Evolutionary conservation across 1,140 invertebrate genomes (phyloP).

Genomic region (Cydia splendana): DNA sequence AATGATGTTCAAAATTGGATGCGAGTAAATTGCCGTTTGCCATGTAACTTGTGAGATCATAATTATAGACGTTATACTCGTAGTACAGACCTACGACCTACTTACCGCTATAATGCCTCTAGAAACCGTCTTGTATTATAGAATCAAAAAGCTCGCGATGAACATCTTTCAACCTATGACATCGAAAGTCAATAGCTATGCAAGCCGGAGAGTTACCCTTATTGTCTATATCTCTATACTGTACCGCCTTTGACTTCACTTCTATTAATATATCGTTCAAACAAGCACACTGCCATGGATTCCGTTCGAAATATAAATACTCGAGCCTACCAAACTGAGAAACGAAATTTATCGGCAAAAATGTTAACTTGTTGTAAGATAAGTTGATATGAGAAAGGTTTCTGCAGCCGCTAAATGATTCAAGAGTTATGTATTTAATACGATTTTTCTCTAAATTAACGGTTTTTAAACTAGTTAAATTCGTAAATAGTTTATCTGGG

Average conservation of each 20-base stretch:
- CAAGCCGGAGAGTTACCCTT: not conserved
- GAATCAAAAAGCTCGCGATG: constrained; percentile 33
- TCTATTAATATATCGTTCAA: not conserved
- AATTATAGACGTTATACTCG: no score
- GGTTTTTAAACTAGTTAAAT: not conserved
- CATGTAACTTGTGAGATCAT: no score
- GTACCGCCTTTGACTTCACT: not conserved
- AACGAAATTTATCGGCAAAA: not conserved
- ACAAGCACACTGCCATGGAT: not conserved
- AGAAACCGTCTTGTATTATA: not conserved
- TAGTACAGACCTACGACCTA: no score
- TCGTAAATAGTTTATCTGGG: not conserved
- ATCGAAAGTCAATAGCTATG: not conserved
- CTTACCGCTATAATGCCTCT: not conserved
- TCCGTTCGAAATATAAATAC: not conserved
- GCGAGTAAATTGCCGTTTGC: no score
- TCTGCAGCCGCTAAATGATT: not conserved
- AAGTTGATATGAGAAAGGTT: not conserved
- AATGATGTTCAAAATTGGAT: no score
- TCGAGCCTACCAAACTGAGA: not conserved
- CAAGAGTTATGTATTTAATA: not conserved
- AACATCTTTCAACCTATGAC: not conserved
- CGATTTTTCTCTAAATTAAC: not conserved
- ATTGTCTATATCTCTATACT: not conserved
- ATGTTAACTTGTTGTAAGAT: not conserved